Conservation (phyloP, 1,140 invertebrate genomes). For the Leucophenga varia region DNA sequence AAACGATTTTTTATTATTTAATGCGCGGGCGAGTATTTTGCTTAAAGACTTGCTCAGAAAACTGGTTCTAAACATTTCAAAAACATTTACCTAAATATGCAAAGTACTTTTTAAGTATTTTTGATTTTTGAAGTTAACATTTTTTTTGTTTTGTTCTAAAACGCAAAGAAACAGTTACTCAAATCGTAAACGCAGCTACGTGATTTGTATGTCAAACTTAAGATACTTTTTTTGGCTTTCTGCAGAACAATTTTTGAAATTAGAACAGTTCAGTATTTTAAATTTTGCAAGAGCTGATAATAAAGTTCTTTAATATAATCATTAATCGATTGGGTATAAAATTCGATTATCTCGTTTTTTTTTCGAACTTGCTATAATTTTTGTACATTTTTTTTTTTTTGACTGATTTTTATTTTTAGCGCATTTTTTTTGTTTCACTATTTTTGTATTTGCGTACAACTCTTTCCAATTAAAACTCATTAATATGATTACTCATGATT, state of each 20-base stretch:
- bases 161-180: slow-evolving; percentile 39
- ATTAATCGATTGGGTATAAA: no score
- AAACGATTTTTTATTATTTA: background rate
- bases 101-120: no score
- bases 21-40: background rate
- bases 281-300: no score
- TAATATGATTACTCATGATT: slow-evolving; percentile 47
- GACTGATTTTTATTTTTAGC: slow-evolving; percentile 29
- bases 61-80: slow-evolving; percentile 48
- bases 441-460: background rate
- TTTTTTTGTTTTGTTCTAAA: slow-evolving; percentile 6
- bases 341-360: no score
- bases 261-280: no score
- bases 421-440: slow-evolving; percentile 14
- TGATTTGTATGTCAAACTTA: slow-evolving; percentile 1
- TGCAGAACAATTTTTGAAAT: no score
- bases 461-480: slow-evolving; percentile 26
- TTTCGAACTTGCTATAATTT: no score
- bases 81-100: no score
- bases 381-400: slow-evolving; percentile 12
- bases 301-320: no score
- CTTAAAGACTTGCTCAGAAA: slow-evolving; percentile 8
- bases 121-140: slow-evolving; percentile 23
- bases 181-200: slow-evolving; percentile 42
- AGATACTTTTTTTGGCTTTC: no score